Evolutionary conservation across 2,113 vertebrate genomes (phyloP).

Genomic region (Ancistrus triradiatus): DNA sequence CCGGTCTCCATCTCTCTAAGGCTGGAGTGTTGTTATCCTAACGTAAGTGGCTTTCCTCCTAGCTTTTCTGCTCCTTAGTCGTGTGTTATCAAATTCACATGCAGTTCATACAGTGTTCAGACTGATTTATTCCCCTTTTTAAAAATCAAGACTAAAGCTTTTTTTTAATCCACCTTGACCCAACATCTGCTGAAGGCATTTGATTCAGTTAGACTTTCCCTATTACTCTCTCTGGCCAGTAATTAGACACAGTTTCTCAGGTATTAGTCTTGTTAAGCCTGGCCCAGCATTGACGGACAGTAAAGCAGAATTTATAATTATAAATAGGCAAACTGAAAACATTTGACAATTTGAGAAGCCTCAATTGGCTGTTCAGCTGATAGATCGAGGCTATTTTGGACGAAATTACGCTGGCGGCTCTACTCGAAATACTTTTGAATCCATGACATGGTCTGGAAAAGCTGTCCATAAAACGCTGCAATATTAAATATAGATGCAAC

Average conservation of each 20-base stretch:
- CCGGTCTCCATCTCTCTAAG: no score
- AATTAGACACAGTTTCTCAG: no score
- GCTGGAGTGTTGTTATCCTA: no score
- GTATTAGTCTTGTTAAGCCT: no score
- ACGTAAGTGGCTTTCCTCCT: conserved; percentile 8
- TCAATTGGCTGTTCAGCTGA: not conserved
- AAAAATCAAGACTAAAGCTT: conserved; percentile 28
- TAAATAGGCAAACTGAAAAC: not conserved
- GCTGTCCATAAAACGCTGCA: not conserved
- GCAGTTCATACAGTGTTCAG: conserved; percentile 22
- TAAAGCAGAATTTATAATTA: no score
- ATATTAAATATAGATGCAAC: conserved; percentile 10
- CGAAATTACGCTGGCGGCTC: conserved; percentile 8
- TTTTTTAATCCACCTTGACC: no score
- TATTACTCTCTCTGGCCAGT: not conserved
- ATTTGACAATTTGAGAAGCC: not conserved
- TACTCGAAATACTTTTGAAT: conserved; percentile 13
- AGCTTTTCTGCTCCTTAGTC: conserved; percentile 13
- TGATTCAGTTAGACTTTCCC: not conserved
- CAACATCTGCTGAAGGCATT: conserved; percentile 44
- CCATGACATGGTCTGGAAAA: conserved; percentile 2
- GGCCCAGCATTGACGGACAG: no score
- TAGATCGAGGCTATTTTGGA: conserved; percentile 1
- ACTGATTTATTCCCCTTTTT: conserved; percentile 39
- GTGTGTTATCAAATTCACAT: conserved; percentile 35